Percentiles rank a stretch among this genome's conserved stretches.
These are phyloP conservation scores for Ochropleura leucogaster DNA, from an alignment of 2,888 invertebrate species.

Conservation along the genomic window DNA sequence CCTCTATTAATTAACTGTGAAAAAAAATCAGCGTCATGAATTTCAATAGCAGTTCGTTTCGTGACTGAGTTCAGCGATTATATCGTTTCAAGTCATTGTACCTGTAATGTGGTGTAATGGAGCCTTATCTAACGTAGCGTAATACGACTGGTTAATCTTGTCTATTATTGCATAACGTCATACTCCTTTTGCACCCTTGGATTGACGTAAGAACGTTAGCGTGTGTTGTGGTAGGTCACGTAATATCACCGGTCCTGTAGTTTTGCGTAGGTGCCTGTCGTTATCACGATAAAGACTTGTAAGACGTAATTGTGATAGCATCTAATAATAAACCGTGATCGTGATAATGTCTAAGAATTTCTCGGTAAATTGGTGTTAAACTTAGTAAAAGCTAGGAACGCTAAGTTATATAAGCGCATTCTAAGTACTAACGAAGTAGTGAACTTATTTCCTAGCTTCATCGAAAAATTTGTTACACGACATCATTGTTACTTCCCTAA, in stretches of 20 bases:
- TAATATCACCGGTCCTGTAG: slow-evolving; percentile 38
- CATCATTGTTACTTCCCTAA: slow-evolving; percentile 27
- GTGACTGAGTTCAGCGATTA: slow-evolving; percentile 61
- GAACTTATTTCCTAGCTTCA: slow-evolving; percentile 52
- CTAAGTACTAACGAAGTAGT: slow-evolving; percentile 39
- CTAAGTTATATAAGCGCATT: slow-evolving; percentile 51
- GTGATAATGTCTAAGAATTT: slow-evolving; percentile 38
- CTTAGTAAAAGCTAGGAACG: slow-evolving; percentile 43
- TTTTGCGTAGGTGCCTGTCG: slow-evolving; percentile 3
- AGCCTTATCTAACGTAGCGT: slow-evolving; percentile 82
- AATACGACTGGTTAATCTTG: slow-evolving; percentile 72
- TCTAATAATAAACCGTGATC: slow-evolving; percentile 37
- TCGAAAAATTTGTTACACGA: slow-evolving; percentile 44
- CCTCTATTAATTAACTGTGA: slow-evolving; percentile 47
- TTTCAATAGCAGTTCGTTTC: slow-evolving; percentile 47
- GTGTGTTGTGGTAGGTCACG: slow-evolving; percentile 64
- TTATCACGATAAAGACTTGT: slow-evolving; percentile 25
- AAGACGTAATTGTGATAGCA: slow-evolving; percentile 38
- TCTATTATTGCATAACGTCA: slow-evolving; percentile 64
- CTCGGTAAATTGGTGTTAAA: slow-evolving; percentile 37
- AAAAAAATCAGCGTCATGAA: slow-evolving; percentile 38
- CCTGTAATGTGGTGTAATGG: slow-evolving; percentile 75
- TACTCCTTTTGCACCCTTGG: slow-evolving; percentile 63
- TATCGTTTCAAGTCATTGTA: slow-evolving; percentile 60
- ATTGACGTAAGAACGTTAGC: slow-evolving; percentile 59